Evolutionary conservation across 2,888 invertebrate species (phyloP).

Genomic region (Polydrusus tereticollis): DNA sequence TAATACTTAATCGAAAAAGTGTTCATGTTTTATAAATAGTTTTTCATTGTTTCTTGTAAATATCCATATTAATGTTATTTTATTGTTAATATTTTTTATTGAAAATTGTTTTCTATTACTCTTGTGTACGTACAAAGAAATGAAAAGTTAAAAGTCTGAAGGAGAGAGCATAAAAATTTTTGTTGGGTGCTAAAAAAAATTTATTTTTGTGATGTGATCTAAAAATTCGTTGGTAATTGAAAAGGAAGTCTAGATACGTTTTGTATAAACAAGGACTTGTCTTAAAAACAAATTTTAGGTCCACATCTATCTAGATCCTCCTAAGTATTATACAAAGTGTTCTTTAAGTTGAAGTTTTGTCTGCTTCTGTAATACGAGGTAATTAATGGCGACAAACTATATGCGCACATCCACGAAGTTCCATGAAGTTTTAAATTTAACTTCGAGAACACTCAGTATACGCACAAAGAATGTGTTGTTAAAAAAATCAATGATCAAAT

Average conservation of each 20-base stretch:
- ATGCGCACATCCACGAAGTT: too few species aligned
- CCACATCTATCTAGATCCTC: too few species aligned
- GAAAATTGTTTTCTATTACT: background rate
- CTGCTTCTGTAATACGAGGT: too few species aligned
- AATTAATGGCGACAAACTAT: too few species aligned
- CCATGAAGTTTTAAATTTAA: too few species aligned
- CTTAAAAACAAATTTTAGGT: too few species aligned
- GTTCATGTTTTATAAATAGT: conserved; percentile 17
- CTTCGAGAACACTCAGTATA: too few species aligned
- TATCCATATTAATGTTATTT: conserved; percentile 20
- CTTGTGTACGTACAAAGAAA: background rate
- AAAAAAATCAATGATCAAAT: background rate
- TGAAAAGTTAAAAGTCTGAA: background rate
- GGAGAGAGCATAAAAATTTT: background rate
- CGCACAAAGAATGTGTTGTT: background rate
- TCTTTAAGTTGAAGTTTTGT: too few species aligned
- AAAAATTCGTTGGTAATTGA: background rate
- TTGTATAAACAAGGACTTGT: too few species aligned
- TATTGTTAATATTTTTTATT: conserved; percentile 17
- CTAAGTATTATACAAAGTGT: too few species aligned
- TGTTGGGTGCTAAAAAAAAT: background rate
- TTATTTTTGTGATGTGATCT: background rate
- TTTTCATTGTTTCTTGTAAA: conserved; percentile 20
- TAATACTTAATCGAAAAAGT: background rate
- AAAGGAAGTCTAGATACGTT: background rate